A percentile compares a stretch with the other conserved stretches of the same genome.
These are phyloP conservation scores for Pterostichus madidus DNA, from an alignment of 2,888 invertebrate genomes.

Conservation along the genomic window DNA sequence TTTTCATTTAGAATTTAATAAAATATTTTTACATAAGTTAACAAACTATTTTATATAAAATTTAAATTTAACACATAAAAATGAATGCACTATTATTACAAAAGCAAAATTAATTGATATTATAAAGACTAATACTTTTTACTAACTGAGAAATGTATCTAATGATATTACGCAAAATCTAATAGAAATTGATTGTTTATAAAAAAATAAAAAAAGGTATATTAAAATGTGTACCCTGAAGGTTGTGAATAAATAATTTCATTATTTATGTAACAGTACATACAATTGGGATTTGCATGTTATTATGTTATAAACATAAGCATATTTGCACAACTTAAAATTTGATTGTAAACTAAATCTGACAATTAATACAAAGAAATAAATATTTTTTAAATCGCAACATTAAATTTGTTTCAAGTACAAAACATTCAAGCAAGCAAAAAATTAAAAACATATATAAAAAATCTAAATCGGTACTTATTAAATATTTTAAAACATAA, in stretches of 20 bases:
- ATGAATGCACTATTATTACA: conserved; percentile 51
- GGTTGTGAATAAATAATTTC: conserved; percentile 39
- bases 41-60: conserved; percentile 57
- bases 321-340: too few species aligned
- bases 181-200: conserved; percentile 41
- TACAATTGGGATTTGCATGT: too few species aligned
- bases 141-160: conserved; percentile 51
- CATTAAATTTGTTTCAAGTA: too few species aligned
- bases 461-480: too few species aligned
- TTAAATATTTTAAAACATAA: too few species aligned
- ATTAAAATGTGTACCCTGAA: conserved; percentile 43
- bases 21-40: conserved; percentile 55
- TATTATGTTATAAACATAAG: conserved; percentile 1
- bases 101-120: conserved; percentile 37
- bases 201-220: conserved; percentile 24
- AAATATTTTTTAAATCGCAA: too few species aligned
- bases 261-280: neutral
- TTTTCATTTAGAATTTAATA: conserved; percentile 51
- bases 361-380: too few species aligned
- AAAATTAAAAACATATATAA: too few species aligned
- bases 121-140: conserved; percentile 37
- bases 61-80: conserved; percentile 53
- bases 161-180: conserved; percentile 39
- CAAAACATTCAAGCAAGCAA: too few species aligned
- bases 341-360: too few species aligned